These are phyloP conservation scores for Tapirus indicus DNA, from an alignment of 2,797 vertebrate genomes.

Conservation along the genomic window DNA sequence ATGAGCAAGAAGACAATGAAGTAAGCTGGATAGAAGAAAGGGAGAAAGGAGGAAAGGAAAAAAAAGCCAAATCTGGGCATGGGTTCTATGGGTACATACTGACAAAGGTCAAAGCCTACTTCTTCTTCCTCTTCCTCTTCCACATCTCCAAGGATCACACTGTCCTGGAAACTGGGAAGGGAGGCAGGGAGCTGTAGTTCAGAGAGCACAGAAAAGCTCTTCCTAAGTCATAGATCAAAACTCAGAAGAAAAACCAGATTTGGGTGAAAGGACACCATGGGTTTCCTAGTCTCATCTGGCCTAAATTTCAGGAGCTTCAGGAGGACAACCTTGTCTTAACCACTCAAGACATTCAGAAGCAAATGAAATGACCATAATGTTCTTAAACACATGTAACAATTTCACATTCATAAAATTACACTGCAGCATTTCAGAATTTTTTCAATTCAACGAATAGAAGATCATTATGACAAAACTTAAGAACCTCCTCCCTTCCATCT, in stretches of 20 bases:
- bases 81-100: background rate
- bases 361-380: background rate
- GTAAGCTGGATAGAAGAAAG: background rate
- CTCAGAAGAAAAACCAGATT: background rate
- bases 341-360: background rate
- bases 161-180: background rate
- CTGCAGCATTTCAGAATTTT: background rate
- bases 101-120: background rate
- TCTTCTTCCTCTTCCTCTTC: background rate
- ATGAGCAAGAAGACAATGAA: conserved; percentile 39
- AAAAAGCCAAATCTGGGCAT: background rate
- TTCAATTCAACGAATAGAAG: background rate
- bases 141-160: background rate
- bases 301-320: background rate
- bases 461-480: background rate
- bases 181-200: background rate
- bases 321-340: background rate
- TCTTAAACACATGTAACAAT: background rate
- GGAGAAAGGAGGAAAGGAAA: too few species aligned
- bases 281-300: background rate
- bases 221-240: background rate
- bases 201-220: background rate
- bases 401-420: conserved; percentile 43
- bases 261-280: background rate
- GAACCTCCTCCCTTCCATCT: background rate